Evolutionary conservation across 1,140 invertebrate species (phyloP).

Genomic region (Nomia melanderi): DNA sequence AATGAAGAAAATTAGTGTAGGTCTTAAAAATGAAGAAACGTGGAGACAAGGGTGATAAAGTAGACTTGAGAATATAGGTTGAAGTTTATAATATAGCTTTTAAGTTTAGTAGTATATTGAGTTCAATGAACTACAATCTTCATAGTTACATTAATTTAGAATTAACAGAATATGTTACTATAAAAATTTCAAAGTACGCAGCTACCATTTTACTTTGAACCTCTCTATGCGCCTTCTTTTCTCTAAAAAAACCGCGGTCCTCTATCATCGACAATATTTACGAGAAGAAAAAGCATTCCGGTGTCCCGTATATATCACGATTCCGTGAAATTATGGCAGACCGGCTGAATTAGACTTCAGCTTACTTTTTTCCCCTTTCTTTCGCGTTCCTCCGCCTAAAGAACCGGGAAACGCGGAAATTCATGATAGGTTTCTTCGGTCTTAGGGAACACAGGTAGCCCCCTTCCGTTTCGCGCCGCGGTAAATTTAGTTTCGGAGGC

Average conservation of each 20-base stretch:
- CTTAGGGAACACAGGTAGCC: neutral
- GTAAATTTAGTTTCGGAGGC: conserved; percentile 51
- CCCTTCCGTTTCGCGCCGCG: neutral
- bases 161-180: too few species aligned
- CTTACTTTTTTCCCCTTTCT: conserved; percentile 7
- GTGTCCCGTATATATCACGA: conserved; percentile 13
- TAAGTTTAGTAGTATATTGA: too few species aligned
- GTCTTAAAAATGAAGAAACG: too few species aligned
- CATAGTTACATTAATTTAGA: too few species aligned
- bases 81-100: too few species aligned
- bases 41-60: too few species aligned
- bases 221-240: neutral
- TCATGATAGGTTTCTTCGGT: conserved; percentile 29
- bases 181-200: too few species aligned
- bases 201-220: too few species aligned
- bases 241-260: neutral
- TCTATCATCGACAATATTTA: neutral
- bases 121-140: too few species aligned
- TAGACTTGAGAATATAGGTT: too few species aligned
- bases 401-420: conserved; percentile 1
- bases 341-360: conserved; percentile 20
- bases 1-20: too few species aligned
- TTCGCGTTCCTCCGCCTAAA: neutral
- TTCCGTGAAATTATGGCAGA: conserved; percentile 27
- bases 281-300: too few species aligned